A percentile compares a stretch with the other conserved stretches of the same genome.
Conservation (phyloP, 2,888 invertebrate genomes). For the Hermodice carunculata region DNA sequence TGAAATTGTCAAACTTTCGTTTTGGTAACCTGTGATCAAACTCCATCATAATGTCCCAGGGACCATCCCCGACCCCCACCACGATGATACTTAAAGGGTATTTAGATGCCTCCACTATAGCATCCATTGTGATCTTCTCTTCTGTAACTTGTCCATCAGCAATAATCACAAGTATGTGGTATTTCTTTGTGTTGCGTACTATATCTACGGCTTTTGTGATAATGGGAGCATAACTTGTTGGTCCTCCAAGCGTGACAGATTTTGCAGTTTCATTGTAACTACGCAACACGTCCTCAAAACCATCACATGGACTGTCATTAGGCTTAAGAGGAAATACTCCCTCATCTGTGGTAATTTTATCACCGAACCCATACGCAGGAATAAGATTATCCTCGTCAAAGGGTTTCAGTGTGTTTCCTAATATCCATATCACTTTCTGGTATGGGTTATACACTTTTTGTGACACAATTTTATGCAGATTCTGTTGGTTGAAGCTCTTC, state of each 20-base stretch:
- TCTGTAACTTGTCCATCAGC: slow-evolving; percentile 73
- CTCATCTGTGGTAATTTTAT: slow-evolving; percentile 57
- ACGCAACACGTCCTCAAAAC: slow-evolving; percentile 63
- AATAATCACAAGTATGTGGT: slow-evolving; percentile 71
- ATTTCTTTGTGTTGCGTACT: slow-evolving; percentile 61
- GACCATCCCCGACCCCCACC: slow-evolving; percentile 74
- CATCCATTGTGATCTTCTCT: slow-evolving; percentile 69
- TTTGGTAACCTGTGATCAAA: slow-evolving; percentile 72
- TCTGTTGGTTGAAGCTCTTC: slow-evolving; percentile 70
- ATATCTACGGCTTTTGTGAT: slow-evolving; percentile 71
- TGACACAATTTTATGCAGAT: slow-evolving; percentile 67
- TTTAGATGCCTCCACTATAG: slow-evolving; percentile 72
- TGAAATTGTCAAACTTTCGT: slow-evolving; percentile 73
- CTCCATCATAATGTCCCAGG: slow-evolving; percentile 72
- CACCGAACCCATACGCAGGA: slow-evolving; percentile 67
- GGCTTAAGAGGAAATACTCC: slow-evolving; percentile 58
- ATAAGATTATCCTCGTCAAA: slow-evolving; percentile 63
- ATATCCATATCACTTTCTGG: slow-evolving; percentile 68
- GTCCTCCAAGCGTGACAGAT: slow-evolving; percentile 70
- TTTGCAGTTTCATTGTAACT: slow-evolving; percentile 70
- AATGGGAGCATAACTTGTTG: slow-evolving; percentile 72
- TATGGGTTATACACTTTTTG: slow-evolving; percentile 71
- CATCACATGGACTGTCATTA: slow-evolving; percentile 52
- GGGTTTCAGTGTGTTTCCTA: slow-evolving; percentile 63
- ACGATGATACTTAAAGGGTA: slow-evolving; percentile 72